phyloP scores from a whole-genome alignment of 2,797 vertebrate genomes.

The Naso thynnoides region DNA sequence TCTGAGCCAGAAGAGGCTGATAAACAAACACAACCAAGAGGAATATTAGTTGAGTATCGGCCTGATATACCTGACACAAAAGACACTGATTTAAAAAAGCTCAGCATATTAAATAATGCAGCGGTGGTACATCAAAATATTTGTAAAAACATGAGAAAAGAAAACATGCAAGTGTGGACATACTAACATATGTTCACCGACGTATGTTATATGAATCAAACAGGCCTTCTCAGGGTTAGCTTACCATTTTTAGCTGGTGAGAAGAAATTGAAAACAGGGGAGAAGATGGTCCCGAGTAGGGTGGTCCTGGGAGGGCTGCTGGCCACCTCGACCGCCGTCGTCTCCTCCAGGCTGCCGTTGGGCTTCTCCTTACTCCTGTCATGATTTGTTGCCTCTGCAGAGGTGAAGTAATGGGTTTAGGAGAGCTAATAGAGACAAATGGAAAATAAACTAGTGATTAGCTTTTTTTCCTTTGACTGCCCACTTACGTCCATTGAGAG shows the following conservation, averaged over 20 bases:
- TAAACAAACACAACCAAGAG: neutral
- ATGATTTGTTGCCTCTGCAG: slow-evolving; percentile 91
- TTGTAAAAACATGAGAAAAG: neutral
- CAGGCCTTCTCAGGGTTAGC: neutral
- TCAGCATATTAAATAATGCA: too few species aligned
- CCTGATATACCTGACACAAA: neutral
- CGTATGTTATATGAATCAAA: neutral
- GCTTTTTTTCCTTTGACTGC: neutral
- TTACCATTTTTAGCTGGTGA: slow-evolving; percentile 98
- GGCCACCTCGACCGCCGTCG: slow-evolving; percentile 80
- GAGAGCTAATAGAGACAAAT: neutral
- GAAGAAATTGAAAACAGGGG: slow-evolving; percentile 99
- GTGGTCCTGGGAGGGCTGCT: slow-evolving; percentile 94
- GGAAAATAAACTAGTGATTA: neutral
- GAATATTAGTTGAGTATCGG: neutral
- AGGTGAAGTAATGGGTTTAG: neutral
- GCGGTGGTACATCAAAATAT: neutral
- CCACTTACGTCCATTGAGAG: slow-evolving; percentile 92
- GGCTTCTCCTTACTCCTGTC: slow-evolving; percentile 94
- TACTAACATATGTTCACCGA: neutral
- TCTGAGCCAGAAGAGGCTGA: slow-evolving; percentile 92
- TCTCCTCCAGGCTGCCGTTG: slow-evolving; percentile 94
- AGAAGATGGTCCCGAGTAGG: slow-evolving; percentile 97
- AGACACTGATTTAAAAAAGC: neutral
- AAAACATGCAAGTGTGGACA: neutral